phyloP scores from a whole-genome alignment of 2,888 invertebrate genomes.

The Portevinia maculata region DNA sequence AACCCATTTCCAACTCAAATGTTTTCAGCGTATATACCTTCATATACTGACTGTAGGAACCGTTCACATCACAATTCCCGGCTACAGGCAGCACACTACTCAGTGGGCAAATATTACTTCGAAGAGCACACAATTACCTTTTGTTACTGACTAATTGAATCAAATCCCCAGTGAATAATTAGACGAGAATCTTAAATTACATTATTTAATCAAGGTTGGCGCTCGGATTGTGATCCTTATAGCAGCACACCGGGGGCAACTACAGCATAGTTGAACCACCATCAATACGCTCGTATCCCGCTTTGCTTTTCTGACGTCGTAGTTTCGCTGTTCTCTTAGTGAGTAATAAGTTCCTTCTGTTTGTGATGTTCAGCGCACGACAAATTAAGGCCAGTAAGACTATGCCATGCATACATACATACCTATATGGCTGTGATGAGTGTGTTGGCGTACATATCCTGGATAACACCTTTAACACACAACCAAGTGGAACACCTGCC shows the following conservation, averaged over 20 bases:
- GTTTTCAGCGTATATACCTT: slow-evolving; percentile 6
- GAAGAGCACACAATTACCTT: slow-evolving; percentile 65
- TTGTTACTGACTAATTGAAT: slow-evolving; percentile 72
- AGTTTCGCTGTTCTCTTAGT: slow-evolving; percentile 7
- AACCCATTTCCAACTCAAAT: slow-evolving; percentile 38
- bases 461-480: background rate
- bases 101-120: slow-evolving; percentile 51
- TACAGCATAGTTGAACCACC: slow-evolving; percentile 48
- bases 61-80: slow-evolving; percentile 17
- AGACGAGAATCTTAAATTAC: slow-evolving; percentile 73
- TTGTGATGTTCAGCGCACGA: slow-evolving; percentile 28
- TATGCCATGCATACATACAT: slow-evolving; percentile 5
- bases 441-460: slow-evolving; percentile 16
- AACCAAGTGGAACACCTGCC: background rate
- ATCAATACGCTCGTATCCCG: slow-evolving; percentile 40
- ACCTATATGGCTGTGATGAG: slow-evolving; percentile 1
- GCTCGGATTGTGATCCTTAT: slow-evolving; percentile 54
- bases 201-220: slow-evolving; percentile 70
- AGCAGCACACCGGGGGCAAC: slow-evolving; percentile 34
- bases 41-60: background rate
- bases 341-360: slow-evolving; percentile 15
- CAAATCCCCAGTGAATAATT: slow-evolving; percentile 71
- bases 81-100: slow-evolving; percentile 21
- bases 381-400: slow-evolving; percentile 58
- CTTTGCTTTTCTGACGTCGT: slow-evolving; percentile 8